phyloP scores from a whole-genome alignment of 2,113 vertebrate genomes.

The Saccopteryx leptura region DNA sequence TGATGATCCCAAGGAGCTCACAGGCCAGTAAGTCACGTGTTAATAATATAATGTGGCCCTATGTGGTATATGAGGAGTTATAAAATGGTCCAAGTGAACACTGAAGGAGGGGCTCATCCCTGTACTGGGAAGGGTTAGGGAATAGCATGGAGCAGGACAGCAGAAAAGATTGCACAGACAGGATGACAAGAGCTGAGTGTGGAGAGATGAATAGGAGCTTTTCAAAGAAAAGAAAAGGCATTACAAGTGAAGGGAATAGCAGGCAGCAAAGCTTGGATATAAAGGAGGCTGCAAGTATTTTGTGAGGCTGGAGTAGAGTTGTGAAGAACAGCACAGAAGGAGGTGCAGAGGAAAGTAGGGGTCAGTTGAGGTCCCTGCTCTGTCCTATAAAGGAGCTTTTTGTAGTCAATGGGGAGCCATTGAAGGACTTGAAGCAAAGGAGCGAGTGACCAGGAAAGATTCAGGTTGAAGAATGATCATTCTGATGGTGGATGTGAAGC shows the following conservation, averaged over 20 bases:
- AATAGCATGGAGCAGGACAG: background rate
- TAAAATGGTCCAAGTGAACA: background rate
- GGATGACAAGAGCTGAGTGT: background rate
- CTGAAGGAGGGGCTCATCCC: background rate
- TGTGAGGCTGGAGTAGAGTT: background rate
- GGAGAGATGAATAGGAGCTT: background rate
- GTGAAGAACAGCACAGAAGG: background rate
- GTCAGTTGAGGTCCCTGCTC: constrained; percentile 3
- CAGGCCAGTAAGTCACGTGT: background rate
- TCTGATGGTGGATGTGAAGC: background rate
- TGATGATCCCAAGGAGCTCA: constrained; percentile 36
- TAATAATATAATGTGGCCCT: background rate
- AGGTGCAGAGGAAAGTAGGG: background rate
- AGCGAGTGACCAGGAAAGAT: background rate
- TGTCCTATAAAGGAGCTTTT: constrained; percentile 42
- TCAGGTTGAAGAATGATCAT: background rate
- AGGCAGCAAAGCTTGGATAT: background rate
- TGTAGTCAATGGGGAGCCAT: background rate
- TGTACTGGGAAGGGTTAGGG: background rate
- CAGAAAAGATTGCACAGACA: background rate
- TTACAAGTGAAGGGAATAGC: constrained; percentile 21
- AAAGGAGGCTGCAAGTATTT: constrained; percentile 23
- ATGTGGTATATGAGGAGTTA: background rate
- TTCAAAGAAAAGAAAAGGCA: background rate
- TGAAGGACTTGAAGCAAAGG: constrained; percentile 36